Evolutionary conservation across 2,113 vertebrate genomes (phyloP), one percentile per base, ranked within the genome.

Genomic region (Scophthalmus maximus): DNA sequence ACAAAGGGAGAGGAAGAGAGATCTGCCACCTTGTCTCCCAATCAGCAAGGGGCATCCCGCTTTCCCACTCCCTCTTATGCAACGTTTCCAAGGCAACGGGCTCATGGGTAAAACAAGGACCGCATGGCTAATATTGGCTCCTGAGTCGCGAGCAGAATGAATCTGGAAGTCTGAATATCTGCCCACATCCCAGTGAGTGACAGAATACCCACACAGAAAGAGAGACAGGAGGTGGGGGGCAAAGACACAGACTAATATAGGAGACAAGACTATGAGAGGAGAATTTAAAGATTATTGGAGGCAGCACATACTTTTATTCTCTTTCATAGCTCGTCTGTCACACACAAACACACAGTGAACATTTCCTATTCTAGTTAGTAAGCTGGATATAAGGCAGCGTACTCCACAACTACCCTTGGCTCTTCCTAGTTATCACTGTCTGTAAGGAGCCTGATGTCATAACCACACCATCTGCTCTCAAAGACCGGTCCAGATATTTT

Each of bases 11-110:
- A 68, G 63, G 70, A 62, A 74, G 81, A 83, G 66, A 88, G 78
- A 90, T 87, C 83, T 91, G 88, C 88, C 88, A 91, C 85, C 84
- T 91, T 88, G 84, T 91, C 91, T 93, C 90, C 90, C 85, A 90
- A 91, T 92, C 91, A 93, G 92, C 90, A 88, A 87, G 88, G 90
- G 92, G 91, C 86, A 91, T 89, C 87, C 81, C 83, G 59, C 88
- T 81, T 90, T 86, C 77, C 87, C 83, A 82, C 84, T 88, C 89
- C 90, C 88, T 88, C 92, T 94, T 93, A 93, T 91, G 90, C 91
- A 94, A 93, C 23, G 93, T 94, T 93, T 89, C 93, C 92, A 88
- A 86, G 93, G 92, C 92, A 94, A 94, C 93, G 66, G 79, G 85
- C 91, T 93, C 92, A 85, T 87, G 92, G 92, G 92, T 91, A 91